Percentiles rank a stretch among this genome's conserved stretches.
These are phyloP conservation scores for Venturia canescens DNA, from an alignment of 1,140 invertebrate species.

Conservation along the genomic window DNA sequence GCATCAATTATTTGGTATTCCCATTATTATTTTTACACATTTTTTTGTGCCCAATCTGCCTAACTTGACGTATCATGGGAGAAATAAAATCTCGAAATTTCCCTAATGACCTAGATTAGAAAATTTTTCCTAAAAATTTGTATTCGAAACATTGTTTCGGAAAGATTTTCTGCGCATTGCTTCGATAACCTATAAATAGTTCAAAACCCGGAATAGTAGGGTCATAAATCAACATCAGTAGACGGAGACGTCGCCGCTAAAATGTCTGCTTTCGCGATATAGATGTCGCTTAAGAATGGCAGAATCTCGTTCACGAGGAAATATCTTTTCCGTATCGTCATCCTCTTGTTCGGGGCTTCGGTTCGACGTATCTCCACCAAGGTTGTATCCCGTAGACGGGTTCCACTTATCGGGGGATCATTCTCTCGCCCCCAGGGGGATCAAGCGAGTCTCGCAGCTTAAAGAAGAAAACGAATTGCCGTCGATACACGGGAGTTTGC, in stretches of 20 bases:
- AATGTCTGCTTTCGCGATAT: background rate
- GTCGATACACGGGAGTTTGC: conserved; percentile 68
- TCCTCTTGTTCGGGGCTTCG: background rate
- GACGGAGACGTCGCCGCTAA: background rate
- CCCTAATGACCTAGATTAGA: no score
- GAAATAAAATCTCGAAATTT: no score
- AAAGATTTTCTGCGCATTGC: background rate
- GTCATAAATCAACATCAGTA: conserved; percentile 36
- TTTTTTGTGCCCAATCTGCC: no score
- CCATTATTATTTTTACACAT: no score
- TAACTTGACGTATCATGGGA: no score
- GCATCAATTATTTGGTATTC: no score
- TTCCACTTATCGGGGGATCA: conserved; percentile 45
- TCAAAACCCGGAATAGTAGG: background rate
- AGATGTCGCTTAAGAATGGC: conserved; percentile 9
- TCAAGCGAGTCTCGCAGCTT: conserved; percentile 58
- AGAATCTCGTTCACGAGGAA: conserved; percentile 31
- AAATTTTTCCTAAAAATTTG: no score
- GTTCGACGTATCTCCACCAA: background rate
- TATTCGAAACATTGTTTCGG: background rate
- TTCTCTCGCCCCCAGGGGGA: conserved; percentile 35
- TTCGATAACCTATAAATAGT: background rate
- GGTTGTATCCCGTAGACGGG: conserved; percentile 19
- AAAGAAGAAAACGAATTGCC: conserved; percentile 72
- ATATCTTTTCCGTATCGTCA: conserved; percentile 25